Percentiles rank a stretch among this genome's conserved stretches.
These are phyloP conservation scores for Anoncus sp. DNA, from an alignment of 2,888 invertebrate genomes.

Conservation along the genomic window DNA sequence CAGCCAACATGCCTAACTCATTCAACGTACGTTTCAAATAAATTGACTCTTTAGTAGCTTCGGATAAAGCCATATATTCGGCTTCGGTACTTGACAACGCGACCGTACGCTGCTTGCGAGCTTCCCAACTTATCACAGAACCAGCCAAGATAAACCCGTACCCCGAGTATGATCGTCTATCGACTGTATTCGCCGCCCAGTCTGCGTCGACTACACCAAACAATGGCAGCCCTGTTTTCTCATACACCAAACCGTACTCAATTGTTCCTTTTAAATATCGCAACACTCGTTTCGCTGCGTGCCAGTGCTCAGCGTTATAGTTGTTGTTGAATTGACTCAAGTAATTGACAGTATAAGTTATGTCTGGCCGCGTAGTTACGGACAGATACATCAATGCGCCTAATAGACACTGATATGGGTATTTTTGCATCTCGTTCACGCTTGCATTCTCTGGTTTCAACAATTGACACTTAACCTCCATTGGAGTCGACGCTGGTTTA, in stretches of 20 bases:
- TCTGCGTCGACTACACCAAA: constrained; percentile 44
- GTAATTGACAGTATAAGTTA: constrained; percentile 47
- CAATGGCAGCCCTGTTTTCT: constrained; percentile 31
- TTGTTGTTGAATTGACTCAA: constrained; percentile 52
- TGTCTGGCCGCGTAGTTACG: constrained; percentile 55
- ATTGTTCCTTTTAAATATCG: constrained; percentile 49
- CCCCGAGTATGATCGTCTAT: constrained; percentile 52
- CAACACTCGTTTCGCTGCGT: constrained; percentile 44
- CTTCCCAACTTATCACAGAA: constrained; percentile 45
- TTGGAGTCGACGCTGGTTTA: constrained; percentile 34
- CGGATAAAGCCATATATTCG: neutral
- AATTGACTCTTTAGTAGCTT: neutral
- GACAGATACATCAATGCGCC: constrained; percentile 53
- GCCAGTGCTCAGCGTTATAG: constrained; percentile 30
- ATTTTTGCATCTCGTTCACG: constrained; percentile 21
- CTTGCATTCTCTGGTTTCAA: constrained; percentile 20
- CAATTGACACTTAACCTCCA: constrained; percentile 38
- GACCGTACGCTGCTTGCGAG: constrained; percentile 51
- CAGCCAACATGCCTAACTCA: neutral
- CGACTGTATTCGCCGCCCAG: constrained; percentile 35
- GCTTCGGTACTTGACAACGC: constrained; percentile 39
- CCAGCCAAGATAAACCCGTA: constrained; percentile 40
- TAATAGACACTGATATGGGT: constrained; percentile 61
- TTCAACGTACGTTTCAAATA: neutral
- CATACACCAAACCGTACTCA: constrained; percentile 29